Percentiles rank a stretch among this genome's conserved stretches.
These are phyloP conservation scores for Python bivittatus DNA, from an alignment of 2,113 vertebrate species.

Conservation along the genomic window DNA sequence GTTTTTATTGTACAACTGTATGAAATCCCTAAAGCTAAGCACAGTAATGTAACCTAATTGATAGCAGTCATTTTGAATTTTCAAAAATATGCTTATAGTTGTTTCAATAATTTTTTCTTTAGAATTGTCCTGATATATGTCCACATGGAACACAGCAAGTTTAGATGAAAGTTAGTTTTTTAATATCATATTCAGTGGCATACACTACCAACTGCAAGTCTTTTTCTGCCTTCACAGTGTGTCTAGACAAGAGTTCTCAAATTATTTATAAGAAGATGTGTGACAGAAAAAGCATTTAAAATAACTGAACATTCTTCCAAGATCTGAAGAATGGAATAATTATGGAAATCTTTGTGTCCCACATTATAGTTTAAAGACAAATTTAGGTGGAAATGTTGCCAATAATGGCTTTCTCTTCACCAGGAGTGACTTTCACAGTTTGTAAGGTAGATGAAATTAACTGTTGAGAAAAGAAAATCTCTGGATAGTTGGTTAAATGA, in stretches of 20 bases:
- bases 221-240: conserved; percentile 13
- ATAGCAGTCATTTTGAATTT: background rate
- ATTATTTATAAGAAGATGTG: conserved; percentile 27
- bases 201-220: conserved; percentile 5
- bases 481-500: conserved; percentile 45
- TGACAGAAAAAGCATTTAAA: conserved; percentile 17
- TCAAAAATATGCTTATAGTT: background rate
- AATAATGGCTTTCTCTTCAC: conserved; percentile 49
- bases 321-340: conserved; percentile 37
- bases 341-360: background rate
- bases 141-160: background rate
- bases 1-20: background rate
- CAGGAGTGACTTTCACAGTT: conserved; percentile 39
- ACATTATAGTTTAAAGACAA: conserved; percentile 23
- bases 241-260: conserved; percentile 17
- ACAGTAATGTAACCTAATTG: background rate
- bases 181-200: background rate
- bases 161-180: background rate
- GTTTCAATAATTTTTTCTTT: background rate
- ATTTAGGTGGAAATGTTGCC: conserved; percentile 22
- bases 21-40: background rate
- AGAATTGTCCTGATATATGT: background rate
- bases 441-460: conserved; percentile 39
- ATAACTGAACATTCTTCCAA: conserved; percentile 16
- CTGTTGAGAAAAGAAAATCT: conserved; percentile 38